Evolutionary conservation across 2,113 vertebrate species (phyloP).

Genomic region (Coreoperca whiteheadi): DNA sequence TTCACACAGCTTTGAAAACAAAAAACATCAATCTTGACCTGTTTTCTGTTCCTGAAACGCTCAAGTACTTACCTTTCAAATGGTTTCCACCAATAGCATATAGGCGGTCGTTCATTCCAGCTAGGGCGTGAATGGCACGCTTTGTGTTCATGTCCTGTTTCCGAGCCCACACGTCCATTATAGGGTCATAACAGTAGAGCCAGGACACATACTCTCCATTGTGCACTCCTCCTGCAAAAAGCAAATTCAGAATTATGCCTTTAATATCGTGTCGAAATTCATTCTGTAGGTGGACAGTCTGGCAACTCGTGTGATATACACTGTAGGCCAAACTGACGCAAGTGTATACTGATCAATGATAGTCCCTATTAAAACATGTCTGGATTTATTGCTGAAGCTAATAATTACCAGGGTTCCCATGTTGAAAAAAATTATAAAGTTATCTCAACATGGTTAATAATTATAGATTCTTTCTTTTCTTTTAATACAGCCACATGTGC

Average conservation of each 20-base stretch:
- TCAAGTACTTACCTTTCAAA: slow-evolving; percentile 91
- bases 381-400: not conserved
- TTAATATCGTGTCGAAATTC: slow-evolving; percentile 18
- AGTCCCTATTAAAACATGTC: not conserved
- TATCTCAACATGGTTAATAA: not conserved
- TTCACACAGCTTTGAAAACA: slow-evolving; percentile 10
- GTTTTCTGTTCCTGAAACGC: slow-evolving; percentile 30
- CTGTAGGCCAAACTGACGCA: not conserved
- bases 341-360: not conserved
- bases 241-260: slow-evolving; percentile 17
- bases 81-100: slow-evolving; percentile 99
- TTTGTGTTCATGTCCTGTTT: slow-evolving; percentile 99
- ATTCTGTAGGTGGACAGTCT: not conserved
- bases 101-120: slow-evolving; percentile 97
- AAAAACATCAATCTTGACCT: slow-evolving; percentile 31
- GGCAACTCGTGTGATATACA: not conserved
- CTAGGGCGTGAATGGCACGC: slow-evolving; percentile 95
- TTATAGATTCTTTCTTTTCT: not conserved
- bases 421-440: not conserved
- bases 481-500: not conserved
- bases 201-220: slow-evolving; percentile 99
- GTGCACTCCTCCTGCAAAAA: slow-evolving; percentile 93
- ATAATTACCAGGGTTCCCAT: not conserved
- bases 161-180: slow-evolving; percentile 99
- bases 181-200: slow-evolving; percentile 98